Evolutionary conservation across 1,140 invertebrate species (phyloP).

Genomic region (Ridgeia piscesae): DNA sequence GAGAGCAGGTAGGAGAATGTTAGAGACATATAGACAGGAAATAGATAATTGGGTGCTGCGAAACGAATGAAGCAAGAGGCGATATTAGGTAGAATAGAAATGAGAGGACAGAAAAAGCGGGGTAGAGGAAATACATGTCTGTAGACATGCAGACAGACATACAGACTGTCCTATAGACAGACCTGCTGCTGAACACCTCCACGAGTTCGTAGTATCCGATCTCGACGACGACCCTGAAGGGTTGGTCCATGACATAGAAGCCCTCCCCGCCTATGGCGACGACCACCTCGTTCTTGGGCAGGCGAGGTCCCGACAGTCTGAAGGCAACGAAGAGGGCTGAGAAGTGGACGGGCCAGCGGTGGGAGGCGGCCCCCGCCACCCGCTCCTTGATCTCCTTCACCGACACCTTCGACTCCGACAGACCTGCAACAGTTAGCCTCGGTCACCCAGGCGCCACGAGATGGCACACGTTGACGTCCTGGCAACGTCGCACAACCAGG

Average conservation of each 20-base stretch:
- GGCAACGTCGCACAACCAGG: too few species aligned
- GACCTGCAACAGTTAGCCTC: not conserved
- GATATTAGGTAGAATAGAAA: too few species aligned
- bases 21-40: too few species aligned
- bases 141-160: not conserved
- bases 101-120: too few species aligned
- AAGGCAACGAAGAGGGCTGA: slow-evolving; percentile 26
- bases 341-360: slow-evolving; percentile 28
- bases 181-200: slow-evolving; percentile 38
- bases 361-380: slow-evolving; percentile 14
- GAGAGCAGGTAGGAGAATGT: too few species aligned
- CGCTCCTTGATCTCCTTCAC: not conserved
- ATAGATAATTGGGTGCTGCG: too few species aligned
- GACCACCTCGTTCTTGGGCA: slow-evolving; percentile 34
- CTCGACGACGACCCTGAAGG: slow-evolving; percentile 37
- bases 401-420: not conserved
- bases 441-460: too few species aligned
- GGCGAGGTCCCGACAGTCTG: slow-evolving; percentile 22
- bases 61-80: too few species aligned
- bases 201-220: slow-evolving; percentile 41
- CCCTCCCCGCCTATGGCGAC: slow-evolving; percentile 42
- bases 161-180: not conserved
- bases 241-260: slow-evolving; percentile 40
- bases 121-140: too few species aligned
- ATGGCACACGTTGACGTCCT: too few species aligned